phyloP scores from a whole-genome alignment of 2,888 invertebrate species.

The Pseudeuparius sepicola region DNA sequence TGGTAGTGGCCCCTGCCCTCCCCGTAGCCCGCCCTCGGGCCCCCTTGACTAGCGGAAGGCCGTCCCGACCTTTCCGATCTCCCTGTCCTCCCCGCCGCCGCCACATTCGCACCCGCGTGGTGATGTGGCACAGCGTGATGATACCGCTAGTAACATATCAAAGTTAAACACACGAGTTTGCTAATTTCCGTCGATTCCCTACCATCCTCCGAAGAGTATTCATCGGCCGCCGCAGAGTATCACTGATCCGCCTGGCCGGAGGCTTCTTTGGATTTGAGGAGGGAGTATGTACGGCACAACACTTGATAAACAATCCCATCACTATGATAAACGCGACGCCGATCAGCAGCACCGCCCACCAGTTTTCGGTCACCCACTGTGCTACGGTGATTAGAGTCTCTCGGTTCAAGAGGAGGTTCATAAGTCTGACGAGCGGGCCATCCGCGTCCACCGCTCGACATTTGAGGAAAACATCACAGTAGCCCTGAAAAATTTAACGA shows the following conservation, averaged over 20 bases:
- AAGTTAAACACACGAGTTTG: slow-evolving; percentile 5
- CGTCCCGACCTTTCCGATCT: slow-evolving; percentile 34
- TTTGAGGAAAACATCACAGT: slow-evolving; percentile 98
- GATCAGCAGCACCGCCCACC: slow-evolving; percentile 92
- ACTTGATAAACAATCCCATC: slow-evolving; percentile 98
- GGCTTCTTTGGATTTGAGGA: slow-evolving; percentile 97
- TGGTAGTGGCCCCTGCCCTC: slow-evolving; percentile 60
- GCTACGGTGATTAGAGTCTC: slow-evolving; percentile 80
- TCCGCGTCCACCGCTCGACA: slow-evolving; percentile 98
- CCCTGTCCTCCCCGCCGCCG: slow-evolving; percentile 35
- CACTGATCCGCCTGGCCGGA: slow-evolving; percentile 86
- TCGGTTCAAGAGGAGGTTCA: slow-evolving; percentile 88
- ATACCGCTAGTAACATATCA: slow-evolving; percentile 37
- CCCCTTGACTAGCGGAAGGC: slow-evolving; percentile 38
- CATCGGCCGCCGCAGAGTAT: slow-evolving; percentile 84
- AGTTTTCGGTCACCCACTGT: slow-evolving; percentile 90
- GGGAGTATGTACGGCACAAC: slow-evolving; percentile 99
- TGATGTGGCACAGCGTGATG: slow-evolving; percentile 36
- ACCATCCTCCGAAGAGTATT: slow-evolving; percentile 85
- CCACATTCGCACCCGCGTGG: slow-evolving; percentile 28
- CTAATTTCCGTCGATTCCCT: too few species aligned
- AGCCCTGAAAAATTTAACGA: slow-evolving; percentile 72
- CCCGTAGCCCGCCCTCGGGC: slow-evolving; percentile 57
- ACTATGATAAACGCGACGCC: slow-evolving; percentile 85
- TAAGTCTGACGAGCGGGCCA: slow-evolving; percentile 91